Evolutionary conservation across 2,113 vertebrate species (phyloP).

Genomic region (Lampris incognitus): DNA sequence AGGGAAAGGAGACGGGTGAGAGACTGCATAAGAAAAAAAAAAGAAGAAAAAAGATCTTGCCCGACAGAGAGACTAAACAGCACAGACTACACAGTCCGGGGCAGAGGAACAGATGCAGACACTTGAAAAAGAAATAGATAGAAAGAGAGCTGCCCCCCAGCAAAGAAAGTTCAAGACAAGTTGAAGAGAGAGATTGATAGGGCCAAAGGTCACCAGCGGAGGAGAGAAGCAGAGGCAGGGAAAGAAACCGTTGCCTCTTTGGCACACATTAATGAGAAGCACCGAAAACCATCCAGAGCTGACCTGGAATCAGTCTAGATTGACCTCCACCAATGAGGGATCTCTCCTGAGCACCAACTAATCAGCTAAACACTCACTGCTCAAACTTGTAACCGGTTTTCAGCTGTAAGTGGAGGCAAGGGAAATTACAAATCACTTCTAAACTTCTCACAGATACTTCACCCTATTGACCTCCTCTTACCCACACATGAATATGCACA

Average conservation of each 20-base stretch:
- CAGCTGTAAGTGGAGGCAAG: too few species aligned
- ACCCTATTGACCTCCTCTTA: background rate
- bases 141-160: slow-evolving; percentile 2
- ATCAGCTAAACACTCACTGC: too few species aligned
- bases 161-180: too few species aligned
- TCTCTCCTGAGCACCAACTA: background rate
- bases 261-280: slow-evolving; percentile 33
- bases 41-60: background rate
- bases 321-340: background rate
- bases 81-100: too few species aligned
- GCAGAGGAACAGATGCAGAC: too few species aligned
- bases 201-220: background rate
- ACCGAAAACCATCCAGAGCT: too few species aligned
- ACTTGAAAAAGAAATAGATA: too few species aligned
- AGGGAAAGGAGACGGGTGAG: background rate
- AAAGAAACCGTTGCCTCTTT: slow-evolving; percentile 10
- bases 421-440: too few species aligned
- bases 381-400: too few species aligned
- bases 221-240: background rate
- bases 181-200: background rate
- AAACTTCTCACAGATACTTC: too few species aligned
- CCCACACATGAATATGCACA: background rate
- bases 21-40: background rate
- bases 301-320: background rate
- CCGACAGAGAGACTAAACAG: too few species aligned